Conservation (phyloP, 2,888 invertebrate species). For the Macaria notata region DNA sequence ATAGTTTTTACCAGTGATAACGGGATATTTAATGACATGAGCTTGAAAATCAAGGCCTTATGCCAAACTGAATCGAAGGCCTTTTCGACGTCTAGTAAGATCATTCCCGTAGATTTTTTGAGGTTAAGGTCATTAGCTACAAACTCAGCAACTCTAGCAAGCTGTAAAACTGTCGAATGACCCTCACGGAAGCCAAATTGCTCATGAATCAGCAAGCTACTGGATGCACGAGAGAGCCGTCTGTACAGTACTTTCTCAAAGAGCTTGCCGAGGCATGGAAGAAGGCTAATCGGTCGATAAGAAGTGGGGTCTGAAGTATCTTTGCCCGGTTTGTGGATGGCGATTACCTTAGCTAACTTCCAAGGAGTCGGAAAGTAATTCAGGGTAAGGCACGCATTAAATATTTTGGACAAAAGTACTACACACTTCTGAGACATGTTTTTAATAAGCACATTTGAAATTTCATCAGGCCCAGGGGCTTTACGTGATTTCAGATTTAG, state of each 20-base stretch:
- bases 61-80: no score
- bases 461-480: slow-evolving; percentile 9
- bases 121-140: slow-evolving; percentile 3
- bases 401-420: slow-evolving; percentile 5
- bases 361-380: slow-evolving; percentile 5
- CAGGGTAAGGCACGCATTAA: slow-evolving; percentile 6
- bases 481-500: background rate
- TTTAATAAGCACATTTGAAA: slow-evolving; percentile 7
- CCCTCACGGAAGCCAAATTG: slow-evolving; percentile 10
- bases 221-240: background rate
- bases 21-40: no score
- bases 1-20: no score
- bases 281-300: slow-evolving; percentile 12
- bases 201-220: slow-evolving; percentile 3
- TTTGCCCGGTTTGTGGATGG: slow-evolving; percentile 12
- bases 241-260: slow-evolving; percentile 12
- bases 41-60: no score
- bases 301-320: background rate
- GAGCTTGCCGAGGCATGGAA: slow-evolving; percentile 8
- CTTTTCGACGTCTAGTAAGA: no score
- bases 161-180: slow-evolving; percentile 10
- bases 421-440: slow-evolving; percentile 9
- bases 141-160: slow-evolving; percentile 5
- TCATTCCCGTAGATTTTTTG: slow-evolving; percentile 2
- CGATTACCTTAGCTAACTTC: slow-evolving; percentile 12